Evolutionary conservation across 2,113 vertebrate genomes (phyloP).

Genomic region (Serilophus lunatus): DNA sequence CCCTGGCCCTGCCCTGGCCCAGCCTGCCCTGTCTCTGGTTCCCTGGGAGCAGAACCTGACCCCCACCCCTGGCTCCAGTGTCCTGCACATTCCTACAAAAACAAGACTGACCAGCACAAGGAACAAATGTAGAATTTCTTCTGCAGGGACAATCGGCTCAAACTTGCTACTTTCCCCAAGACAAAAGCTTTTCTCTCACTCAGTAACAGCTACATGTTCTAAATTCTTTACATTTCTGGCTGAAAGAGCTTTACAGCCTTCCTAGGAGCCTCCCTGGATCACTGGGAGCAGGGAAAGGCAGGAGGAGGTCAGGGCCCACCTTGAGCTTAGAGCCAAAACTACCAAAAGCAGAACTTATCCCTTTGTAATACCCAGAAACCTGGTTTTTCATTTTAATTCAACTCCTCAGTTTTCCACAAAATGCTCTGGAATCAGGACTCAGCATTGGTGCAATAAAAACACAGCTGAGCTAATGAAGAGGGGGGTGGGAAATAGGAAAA

Average conservation of each 20-base stretch:
- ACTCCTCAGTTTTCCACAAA: background rate
- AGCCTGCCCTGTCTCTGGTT: background rate
- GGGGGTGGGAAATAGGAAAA: background rate
- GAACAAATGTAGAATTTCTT: background rate
- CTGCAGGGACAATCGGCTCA: background rate
- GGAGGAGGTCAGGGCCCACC: background rate
- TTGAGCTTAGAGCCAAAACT: background rate
- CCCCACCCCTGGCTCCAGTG: background rate
- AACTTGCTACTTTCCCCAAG: background rate
- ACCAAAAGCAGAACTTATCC: background rate
- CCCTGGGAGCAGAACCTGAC: background rate
- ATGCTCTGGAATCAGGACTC: background rate
- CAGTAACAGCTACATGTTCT: background rate
- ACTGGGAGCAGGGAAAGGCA: background rate
- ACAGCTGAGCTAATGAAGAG: background rate
- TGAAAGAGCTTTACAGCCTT: background rate
- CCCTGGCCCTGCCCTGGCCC: background rate
- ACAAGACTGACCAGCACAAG: background rate
- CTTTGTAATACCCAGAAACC: background rate
- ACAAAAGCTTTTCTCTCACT: background rate
- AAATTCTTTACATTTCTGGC: background rate
- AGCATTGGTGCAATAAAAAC: background rate
- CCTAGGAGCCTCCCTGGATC: background rate
- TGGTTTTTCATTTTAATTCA: background rate
- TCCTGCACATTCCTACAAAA: background rate